Percentiles rank a stretch among this genome's conserved stretches.
phyloP scores from a whole-genome alignment of 2,797 vertebrate species.

The Sebastes kiyomatsui region DNA sequence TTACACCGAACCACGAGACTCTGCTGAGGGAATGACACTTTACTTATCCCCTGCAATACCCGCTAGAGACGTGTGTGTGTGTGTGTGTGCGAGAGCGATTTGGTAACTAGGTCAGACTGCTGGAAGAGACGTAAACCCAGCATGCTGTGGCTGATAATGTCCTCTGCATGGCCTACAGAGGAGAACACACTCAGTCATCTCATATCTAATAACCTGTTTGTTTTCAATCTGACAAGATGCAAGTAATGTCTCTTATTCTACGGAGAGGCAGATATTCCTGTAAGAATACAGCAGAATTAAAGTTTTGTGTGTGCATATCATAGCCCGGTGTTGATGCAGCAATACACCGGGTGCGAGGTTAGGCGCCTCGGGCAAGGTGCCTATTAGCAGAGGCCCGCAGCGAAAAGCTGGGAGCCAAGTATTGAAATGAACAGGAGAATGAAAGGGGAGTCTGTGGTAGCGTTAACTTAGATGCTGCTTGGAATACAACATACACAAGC shows the following conservation, averaged over 20 bases:
- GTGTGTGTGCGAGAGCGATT: conserved; percentile 22
- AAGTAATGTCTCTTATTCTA: not conserved
- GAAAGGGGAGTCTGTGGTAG: conserved; percentile 39
- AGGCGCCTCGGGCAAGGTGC: conserved; percentile 67
- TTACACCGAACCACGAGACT: conserved; percentile 36
- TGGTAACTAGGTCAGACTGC: conserved; percentile 64
- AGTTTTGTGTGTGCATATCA: conserved; percentile 51
- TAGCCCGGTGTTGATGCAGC: conserved; percentile 27
- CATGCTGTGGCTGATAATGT: conserved; percentile 38
- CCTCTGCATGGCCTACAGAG: conserved; percentile 41
- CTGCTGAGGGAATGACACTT: conserved; percentile 50
- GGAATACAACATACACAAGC: conserved; percentile 36
- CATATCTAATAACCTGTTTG: conserved; percentile 22
- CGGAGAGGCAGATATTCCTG: not conserved
- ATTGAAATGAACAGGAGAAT: conserved; percentile 49
- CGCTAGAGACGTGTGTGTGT: conserved; percentile 4
- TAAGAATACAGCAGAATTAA: conserved; percentile 19
- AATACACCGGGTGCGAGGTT: conserved; percentile 48
- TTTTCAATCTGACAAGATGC: conserved; percentile 16
- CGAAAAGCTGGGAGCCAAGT: conserved; percentile 47
- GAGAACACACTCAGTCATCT: conserved; percentile 26
- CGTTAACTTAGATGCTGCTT: conserved; percentile 39
- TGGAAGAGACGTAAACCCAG: conserved; percentile 36
- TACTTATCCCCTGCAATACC: conserved; percentile 45
- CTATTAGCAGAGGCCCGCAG: conserved; percentile 72